A percentile compares a stretch with the other conserved stretches of the same genome.
Conservation (phyloP, 2,888 invertebrate genomes). For the Cyclophora albipunctata region DNA sequence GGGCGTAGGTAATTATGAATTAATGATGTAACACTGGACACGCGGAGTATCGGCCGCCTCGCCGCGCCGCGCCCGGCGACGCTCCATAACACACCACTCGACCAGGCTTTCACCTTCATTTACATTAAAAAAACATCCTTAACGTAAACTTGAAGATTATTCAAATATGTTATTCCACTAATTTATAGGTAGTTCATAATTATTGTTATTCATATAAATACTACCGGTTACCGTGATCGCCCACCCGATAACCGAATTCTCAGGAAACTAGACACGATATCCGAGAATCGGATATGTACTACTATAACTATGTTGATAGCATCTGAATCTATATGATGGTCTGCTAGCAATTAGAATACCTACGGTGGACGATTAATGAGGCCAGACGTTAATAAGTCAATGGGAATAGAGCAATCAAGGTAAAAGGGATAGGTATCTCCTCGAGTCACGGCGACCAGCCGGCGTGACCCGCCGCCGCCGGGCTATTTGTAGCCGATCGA, state of each 20-base stretch:
- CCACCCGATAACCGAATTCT: conserved; percentile 25
- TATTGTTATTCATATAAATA: conserved; percentile 17
- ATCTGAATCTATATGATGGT: conserved; percentile 15
- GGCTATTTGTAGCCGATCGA: conserved; percentile 8
- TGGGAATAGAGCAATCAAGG: conserved; percentile 33
- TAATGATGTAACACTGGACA: neutral
- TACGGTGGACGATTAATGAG: conserved; percentile 5
- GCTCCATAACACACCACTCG: neutral
- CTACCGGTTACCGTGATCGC: conserved; percentile 17
- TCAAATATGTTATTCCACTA: conserved; percentile 12
- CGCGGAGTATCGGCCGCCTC: too few species aligned
- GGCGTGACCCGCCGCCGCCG: conserved; percentile 8
- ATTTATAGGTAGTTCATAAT: conserved; percentile 16
- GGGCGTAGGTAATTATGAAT: neutral
- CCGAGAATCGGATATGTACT: conserved; percentile 21
- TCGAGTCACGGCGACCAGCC: neutral
- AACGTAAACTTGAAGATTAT: conserved; percentile 7
- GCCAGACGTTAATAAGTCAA: conserved; percentile 21
- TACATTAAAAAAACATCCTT: neutral
- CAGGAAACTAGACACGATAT: conserved; percentile 21
- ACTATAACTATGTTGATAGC: conserved; percentile 24
- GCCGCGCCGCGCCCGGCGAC: neutral
- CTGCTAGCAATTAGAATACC: conserved; percentile 2
- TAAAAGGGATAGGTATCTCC: conserved; percentile 34
- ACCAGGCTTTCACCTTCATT: neutral